Evolutionary conservation across 2,888 invertebrate species (phyloP).

Genomic region (Drosophila subquinaria): DNA sequence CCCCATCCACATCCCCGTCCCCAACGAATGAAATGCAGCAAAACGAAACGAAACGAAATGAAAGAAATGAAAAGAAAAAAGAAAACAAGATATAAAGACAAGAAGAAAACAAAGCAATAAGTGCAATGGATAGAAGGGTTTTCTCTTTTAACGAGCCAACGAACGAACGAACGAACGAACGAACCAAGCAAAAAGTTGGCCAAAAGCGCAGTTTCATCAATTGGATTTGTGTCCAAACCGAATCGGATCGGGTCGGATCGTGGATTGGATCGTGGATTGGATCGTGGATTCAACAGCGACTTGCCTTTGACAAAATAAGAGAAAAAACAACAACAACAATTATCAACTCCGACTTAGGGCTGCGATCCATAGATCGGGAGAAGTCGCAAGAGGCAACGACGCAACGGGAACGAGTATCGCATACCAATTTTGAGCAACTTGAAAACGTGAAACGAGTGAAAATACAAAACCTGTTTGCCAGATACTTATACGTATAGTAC

Average conservation of each 20-base stretch:
- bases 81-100: conserved; percentile 38
- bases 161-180: conserved; percentile 36
- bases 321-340: conserved; percentile 29
- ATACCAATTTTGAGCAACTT: conserved; percentile 74
- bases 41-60: conserved; percentile 31
- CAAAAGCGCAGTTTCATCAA: conserved; percentile 62
- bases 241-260: conserved; percentile 31
- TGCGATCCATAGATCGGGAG: conserved; percentile 14
- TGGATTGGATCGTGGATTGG: conserved; percentile 19
- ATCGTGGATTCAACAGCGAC: conserved; percentile 16
- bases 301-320: conserved; percentile 45
- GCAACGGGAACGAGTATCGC: conserved; percentile 46
- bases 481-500: conserved; percentile 8
- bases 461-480: conserved; percentile 71
- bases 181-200: conserved; percentile 24
- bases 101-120: conserved; percentile 34
- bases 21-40: conserved; percentile 42
- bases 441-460: conserved; percentile 77
- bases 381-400: conserved; percentile 6
- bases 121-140: conserved; percentile 64
- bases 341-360: conserved; percentile 56
- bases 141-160: conserved; percentile 66
- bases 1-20: not conserved
- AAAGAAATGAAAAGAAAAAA: conserved; percentile 35
- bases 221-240: conserved; percentile 40